These are phyloP conservation scores for Strigamia maritima DNA, from an alignment of 2,888 invertebrate genomes.

Conservation along the genomic window DNA sequence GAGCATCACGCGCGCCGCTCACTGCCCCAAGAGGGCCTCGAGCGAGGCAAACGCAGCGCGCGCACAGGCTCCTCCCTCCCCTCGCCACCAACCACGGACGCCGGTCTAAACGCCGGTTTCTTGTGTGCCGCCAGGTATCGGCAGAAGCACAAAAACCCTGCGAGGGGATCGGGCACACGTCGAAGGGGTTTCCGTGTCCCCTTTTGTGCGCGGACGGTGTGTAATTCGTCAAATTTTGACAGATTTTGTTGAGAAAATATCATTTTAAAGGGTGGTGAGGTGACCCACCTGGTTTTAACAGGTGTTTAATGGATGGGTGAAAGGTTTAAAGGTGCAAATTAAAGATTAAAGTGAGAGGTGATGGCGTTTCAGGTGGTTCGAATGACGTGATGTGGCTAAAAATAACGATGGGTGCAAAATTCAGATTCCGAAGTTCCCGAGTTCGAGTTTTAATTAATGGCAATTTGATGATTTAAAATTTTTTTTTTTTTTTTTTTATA, in stretches of 20 bases:
- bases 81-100: background rate
- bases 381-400: background rate
- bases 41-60: slow-evolving; percentile 1
- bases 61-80: slow-evolving; percentile 13
- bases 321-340: background rate
- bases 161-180: background rate
- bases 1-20: slow-evolving; percentile 13
- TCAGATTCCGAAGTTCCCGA: background rate
- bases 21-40: background rate
- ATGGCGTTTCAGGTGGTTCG: background rate
- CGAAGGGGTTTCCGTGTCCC: background rate
- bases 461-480: background rate
- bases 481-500: background rate
- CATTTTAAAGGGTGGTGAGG: too few relatives aligned
- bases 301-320: background rate
- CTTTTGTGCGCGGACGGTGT: background rate
- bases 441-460: background rate
- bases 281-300: too few relatives aligned
- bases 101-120: background rate
- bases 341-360: background rate
- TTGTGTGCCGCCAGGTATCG: background rate
- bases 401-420: background rate
- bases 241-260: too few relatives aligned
- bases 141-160: background rate
- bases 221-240: too few relatives aligned